phyloP scores from a whole-genome alignment of 2,888 invertebrate species.

The Drepana falcataria region DNA sequence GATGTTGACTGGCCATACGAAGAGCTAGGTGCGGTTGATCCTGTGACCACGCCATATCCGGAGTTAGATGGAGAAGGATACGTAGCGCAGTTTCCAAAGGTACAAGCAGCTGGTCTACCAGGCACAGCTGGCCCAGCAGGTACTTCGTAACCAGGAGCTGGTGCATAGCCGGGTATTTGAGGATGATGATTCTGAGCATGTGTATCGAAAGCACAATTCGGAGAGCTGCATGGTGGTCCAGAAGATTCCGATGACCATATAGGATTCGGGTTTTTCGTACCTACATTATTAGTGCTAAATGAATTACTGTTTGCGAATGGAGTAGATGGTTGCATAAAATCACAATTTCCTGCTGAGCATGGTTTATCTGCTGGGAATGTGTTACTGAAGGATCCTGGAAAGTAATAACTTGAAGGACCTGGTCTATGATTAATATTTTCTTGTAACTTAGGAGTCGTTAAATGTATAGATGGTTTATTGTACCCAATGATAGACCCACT shows the following conservation, averaged over 20 bases:
- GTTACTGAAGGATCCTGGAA: not conserved
- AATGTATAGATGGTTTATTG: conserved; percentile 37
- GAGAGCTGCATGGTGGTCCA: not conserved
- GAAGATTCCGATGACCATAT: conserved; percentile 4
- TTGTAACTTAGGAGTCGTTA: conserved; percentile 46
- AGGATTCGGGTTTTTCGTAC: not conserved
- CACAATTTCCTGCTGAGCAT: conserved; percentile 18
- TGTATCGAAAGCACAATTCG: not conserved
- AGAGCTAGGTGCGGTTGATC: conserved; percentile 1
- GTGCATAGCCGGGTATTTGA: not conserved
- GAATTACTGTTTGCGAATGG: not conserved
- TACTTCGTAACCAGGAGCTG: conserved; percentile 6
- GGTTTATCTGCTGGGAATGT: not conserved
- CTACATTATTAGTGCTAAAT: not conserved
- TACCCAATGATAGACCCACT: conserved; percentile 14
- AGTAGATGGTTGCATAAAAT: not conserved
- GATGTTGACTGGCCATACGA: not conserved
- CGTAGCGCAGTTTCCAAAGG: conserved; percentile 24
- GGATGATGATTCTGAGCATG: not conserved
- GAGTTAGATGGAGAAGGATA: not conserved
- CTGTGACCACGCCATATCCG: not conserved
- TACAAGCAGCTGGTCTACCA: conserved; percentile 15
- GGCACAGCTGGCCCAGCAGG: not conserved
- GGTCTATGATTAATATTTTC: conserved; percentile 21
- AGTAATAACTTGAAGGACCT: not conserved